phyloP scores from a whole-genome alignment of 1,140 invertebrate species.

The Atopsyche davidsoni region DNA sequence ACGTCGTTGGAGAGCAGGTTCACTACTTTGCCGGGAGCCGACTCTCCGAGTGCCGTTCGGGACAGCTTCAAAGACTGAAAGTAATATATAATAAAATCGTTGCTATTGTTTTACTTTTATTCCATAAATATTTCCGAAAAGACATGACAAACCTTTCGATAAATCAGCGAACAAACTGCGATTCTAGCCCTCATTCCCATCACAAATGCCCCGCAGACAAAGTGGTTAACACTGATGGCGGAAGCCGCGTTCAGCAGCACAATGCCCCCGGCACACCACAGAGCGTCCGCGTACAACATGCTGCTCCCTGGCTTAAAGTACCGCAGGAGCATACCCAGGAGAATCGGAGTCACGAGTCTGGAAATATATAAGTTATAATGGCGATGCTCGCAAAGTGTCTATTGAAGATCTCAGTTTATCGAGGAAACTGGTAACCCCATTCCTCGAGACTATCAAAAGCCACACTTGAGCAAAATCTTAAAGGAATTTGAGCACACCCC shows the following conservation, averaged over 20 bases:
- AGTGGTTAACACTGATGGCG: conserved; percentile 54
- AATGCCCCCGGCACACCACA: conserved; percentile 55
- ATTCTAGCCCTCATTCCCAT: conserved; percentile 55
- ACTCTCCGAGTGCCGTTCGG: conserved; percentile 62
- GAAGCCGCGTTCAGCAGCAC: conserved; percentile 47
- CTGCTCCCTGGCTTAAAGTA: conserved; percentile 45
- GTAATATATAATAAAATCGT: background rate
- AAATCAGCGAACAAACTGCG: conserved; percentile 61
- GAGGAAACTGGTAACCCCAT: background rate
- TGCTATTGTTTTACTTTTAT: background rate
- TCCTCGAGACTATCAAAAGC: background rate
- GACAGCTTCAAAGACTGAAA: conserved; percentile 54
- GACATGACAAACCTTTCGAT: conserved; percentile 51
- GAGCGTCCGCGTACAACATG: conserved; percentile 42
- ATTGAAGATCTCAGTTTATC: background rate
- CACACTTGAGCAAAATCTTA: background rate
- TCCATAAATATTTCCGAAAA: background rate
- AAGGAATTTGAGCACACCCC: background rate
- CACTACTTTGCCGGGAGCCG: conserved; percentile 78
- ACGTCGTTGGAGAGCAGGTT: conserved; percentile 79
- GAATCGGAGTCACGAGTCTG: conserved; percentile 42
- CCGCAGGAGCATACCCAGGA: conserved; percentile 49
- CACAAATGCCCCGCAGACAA: conserved; percentile 54
- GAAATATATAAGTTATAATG: conserved; percentile 1
- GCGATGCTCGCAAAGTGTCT: too few species aligned